A percentile compares a stretch with the other conserved stretches of the same genome.
Conservation (phyloP, 2,888 invertebrate genomes). For the Mactromeris polynyma region DNA sequence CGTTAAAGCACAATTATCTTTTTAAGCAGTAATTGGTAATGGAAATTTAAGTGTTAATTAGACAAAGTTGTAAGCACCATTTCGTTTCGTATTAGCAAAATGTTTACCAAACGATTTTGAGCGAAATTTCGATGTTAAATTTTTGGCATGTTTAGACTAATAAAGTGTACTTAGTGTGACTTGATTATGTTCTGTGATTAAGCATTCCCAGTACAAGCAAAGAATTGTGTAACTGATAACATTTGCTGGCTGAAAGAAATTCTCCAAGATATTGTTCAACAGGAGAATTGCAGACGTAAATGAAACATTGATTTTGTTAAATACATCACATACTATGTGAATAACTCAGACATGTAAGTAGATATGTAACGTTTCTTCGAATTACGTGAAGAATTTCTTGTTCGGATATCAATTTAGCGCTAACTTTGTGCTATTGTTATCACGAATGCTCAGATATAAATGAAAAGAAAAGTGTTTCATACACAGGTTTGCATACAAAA, state of each 20-base stretch:
- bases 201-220: not conserved
- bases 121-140: not conserved
- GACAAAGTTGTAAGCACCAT: not conserved
- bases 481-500: not conserved
- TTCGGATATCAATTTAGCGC: not conserved
- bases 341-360: not conserved
- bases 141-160: not conserved
- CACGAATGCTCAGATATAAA: not conserved
- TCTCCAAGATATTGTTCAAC: not conserved
- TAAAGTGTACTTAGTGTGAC: no score
- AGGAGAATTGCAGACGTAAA: not conserved
- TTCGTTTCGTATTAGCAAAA: not conserved
- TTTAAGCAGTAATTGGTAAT: not conserved
- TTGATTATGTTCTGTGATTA: not conserved
- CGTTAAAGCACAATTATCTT: no score
- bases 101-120: not conserved
- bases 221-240: not conserved
- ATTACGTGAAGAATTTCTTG: not conserved
- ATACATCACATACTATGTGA: not conserved
- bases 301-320: not conserved
- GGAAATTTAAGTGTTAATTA: not conserved
- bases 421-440: not conserved
- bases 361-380: not conserved
- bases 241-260: not conserved
- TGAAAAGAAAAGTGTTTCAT: not conserved